phyloP scores from a whole-genome alignment of 2,797 vertebrate genomes.

The Vespertilio murinus region DNA sequence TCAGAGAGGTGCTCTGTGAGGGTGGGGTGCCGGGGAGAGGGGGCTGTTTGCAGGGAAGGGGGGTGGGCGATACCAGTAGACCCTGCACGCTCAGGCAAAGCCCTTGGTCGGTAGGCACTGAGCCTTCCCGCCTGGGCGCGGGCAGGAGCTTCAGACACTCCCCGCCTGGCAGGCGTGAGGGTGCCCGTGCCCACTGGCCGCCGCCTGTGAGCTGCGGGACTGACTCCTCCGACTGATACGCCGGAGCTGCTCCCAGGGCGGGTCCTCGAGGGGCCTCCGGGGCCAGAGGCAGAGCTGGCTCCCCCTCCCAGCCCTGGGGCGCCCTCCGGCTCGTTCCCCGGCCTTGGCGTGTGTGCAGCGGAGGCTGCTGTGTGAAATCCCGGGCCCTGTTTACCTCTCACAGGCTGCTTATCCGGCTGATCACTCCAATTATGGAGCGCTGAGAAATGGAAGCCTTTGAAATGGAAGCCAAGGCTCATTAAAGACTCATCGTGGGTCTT shows the following conservation, averaged over 20 bases:
- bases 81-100: no score
- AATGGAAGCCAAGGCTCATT: conserved; percentile 69
- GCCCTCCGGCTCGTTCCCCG: neutral
- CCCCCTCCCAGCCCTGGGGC: neutral
- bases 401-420: conserved; percentile 45
- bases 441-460: conserved; percentile 68
- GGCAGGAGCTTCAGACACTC: no score
- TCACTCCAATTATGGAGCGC: conserved; percentile 59
- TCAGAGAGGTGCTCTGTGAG: no score
- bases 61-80: no score
- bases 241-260: neutral
- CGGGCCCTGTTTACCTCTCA: conserved; percentile 67
- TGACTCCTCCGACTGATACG: neutral
- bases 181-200: neutral
- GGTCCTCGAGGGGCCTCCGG: neutral
- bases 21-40: no score
- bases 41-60: no score
- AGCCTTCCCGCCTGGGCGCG: no score
- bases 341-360: neutral
- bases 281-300: neutral
- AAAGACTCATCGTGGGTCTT: conserved; percentile 59
- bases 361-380: neutral
- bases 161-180: neutral
- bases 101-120: no score
- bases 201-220: neutral